These are phyloP conservation scores for Zaprionus lineosus DNA, from an alignment of 2,888 invertebrate genomes.

Conservation along the genomic window DNA sequence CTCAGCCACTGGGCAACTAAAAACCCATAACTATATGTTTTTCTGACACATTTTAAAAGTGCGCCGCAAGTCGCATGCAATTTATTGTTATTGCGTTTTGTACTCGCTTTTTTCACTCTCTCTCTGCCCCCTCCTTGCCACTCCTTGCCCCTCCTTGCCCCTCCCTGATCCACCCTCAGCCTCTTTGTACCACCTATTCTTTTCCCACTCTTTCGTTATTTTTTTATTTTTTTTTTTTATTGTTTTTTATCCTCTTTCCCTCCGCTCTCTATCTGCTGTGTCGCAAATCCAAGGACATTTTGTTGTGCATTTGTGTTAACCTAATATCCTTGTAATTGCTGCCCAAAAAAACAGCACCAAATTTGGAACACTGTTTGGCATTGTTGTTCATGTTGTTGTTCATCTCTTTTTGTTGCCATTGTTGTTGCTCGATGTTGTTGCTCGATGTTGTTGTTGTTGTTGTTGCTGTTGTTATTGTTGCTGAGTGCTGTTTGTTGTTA, in stretches of 20 bases:
- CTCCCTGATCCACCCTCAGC: too few species aligned
- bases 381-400: slow-evolving; percentile 8
- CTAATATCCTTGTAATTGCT: slow-evolving; percentile 73
- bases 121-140: too few species aligned
- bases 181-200: too few species aligned
- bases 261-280: background rate
- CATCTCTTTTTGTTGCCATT: too few species aligned
- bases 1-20: slow-evolving; percentile 50
- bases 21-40: slow-evolving; percentile 73
- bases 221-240: background rate
- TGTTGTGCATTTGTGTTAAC: slow-evolving; percentile 66
- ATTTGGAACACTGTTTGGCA: slow-evolving; percentile 39
- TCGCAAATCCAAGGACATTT: slow-evolving; percentile 65
- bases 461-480: slow-evolving; percentile 1
- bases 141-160: too few species aligned
- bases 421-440: background rate
- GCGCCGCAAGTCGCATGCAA: slow-evolving; percentile 67
- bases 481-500: background rate
- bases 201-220: too few species aligned
- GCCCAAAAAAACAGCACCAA: slow-evolving; percentile 27
- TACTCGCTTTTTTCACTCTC: slow-evolving; percentile 34
- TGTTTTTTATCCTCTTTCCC: background rate
- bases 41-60: slow-evolving; percentile 72
- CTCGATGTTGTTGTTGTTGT: background rate
- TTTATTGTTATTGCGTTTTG: slow-evolving; percentile 68